Percentiles rank a stretch among this genome's conserved stretches.
Evolutionary conservation across 2,888 invertebrate species (phyloP).

Genomic region (Scaptodrosophila latifasciaeformis): DNA sequence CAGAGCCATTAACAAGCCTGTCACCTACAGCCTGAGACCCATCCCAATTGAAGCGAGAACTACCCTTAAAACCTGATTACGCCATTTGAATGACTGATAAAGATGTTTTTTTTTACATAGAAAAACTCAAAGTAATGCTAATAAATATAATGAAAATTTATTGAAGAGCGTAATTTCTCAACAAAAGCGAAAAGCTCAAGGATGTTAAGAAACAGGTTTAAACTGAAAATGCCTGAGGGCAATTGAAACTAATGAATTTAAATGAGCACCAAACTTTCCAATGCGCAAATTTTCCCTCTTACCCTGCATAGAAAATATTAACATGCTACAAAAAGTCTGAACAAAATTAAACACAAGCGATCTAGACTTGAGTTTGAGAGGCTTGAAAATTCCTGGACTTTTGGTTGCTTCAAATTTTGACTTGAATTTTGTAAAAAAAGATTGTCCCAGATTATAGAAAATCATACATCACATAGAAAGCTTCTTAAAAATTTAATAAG

Average conservation of each 20-base stretch:
- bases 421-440: constrained; percentile 14
- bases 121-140: constrained; percentile 13
- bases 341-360: not conserved
- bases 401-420: not conserved
- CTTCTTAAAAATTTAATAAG: too few relatives aligned
- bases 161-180: constrained; percentile 32
- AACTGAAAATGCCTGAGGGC: too few relatives aligned
- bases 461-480: too few relatives aligned
- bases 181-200: constrained; percentile 11
- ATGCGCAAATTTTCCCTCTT: not conserved
- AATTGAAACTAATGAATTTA: constrained; percentile 48
- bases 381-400: too few relatives aligned
- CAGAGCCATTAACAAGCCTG: constrained; percentile 53
- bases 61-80: constrained; percentile 36
- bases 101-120: not conserved
- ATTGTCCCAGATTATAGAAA: too few relatives aligned
- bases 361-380: too few relatives aligned
- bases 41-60: constrained; percentile 17
- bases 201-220: too few relatives aligned
- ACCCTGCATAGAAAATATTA: too few relatives aligned
- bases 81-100: constrained; percentile 50
- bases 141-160: constrained; percentile 36
- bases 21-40: constrained; percentile 44
- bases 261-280: constrained; percentile 45
- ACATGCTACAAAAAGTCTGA: not conserved